A percentile compares a stretch with the other conserved stretches of the same genome.
These are phyloP conservation scores for Gymnoscopelus braueri DNA, from an alignment of 2,797 vertebrate genomes.

Conservation along the genomic window DNA sequence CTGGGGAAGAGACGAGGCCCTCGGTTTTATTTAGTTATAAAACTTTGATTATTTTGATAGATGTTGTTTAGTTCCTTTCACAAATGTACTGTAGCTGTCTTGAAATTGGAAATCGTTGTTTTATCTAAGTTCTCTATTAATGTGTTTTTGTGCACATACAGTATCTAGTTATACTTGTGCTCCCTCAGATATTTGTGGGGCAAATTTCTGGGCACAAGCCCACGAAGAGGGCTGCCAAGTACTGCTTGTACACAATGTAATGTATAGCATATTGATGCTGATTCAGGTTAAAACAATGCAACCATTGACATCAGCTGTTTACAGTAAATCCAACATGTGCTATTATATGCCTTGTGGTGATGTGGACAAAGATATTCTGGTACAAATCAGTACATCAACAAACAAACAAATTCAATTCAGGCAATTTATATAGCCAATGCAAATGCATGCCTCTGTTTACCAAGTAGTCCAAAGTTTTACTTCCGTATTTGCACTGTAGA, in stretches of 20 bases:
- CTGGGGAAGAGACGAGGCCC: no score
- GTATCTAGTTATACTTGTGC: no score
- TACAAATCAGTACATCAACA: not conserved
- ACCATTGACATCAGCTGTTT: not conserved
- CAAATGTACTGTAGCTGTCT: no score
- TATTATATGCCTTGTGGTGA: constrained; percentile 5
- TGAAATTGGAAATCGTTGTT: no score
- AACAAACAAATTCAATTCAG: constrained; percentile 8
- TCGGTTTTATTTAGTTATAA: no score
- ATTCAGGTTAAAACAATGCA: constrained; percentile 4
- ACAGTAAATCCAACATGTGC: not conserved
- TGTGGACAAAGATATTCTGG: not conserved
- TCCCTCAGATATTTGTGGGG: no score
- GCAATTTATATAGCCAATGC: constrained; percentile 19
- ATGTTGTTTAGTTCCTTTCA: no score
- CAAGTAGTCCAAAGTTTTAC: constrained; percentile 17
- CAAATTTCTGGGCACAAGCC: no score
- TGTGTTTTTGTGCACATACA: no score
- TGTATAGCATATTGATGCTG: not conserved
- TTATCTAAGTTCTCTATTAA: no score
- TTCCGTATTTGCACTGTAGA: constrained; percentile 7
- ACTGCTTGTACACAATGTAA: not conserved
- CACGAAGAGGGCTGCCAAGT: constrained; percentile 16
- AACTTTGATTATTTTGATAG: no score
- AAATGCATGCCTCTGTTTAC: constrained; percentile 4